A percentile compares a stretch with the other conserved stretches of the same genome.
Conservation (phyloP, 2,888 invertebrate genomes). For the Listrodromus nycthemerus region DNA sequence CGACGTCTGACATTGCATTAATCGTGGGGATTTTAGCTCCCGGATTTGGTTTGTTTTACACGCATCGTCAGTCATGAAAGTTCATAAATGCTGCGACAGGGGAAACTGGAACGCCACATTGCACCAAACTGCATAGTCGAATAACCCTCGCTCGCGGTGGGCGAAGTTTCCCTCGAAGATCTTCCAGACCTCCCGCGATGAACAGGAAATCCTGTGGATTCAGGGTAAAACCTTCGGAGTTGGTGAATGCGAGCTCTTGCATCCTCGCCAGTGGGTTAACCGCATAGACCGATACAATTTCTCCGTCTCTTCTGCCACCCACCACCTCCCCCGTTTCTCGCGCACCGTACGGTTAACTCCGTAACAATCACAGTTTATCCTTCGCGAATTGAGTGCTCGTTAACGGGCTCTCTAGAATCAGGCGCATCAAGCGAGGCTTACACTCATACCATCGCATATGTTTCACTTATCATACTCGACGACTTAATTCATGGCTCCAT, state of each 20-base stretch:
- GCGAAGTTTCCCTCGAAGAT: conserved; percentile 53
- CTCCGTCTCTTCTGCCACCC: conserved; percentile 2
- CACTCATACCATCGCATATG: not conserved
- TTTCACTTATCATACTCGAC: not conserved
- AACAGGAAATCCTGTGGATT: conserved; percentile 59
- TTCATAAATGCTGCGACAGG: conserved; percentile 31
- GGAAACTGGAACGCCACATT: conserved; percentile 39
- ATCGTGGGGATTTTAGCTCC: not conserved
- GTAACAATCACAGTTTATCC: conserved; percentile 65
- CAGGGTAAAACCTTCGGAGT: conserved; percentile 48
- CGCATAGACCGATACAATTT: conserved; percentile 55
- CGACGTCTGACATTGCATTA: not conserved
- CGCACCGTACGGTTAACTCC: conserved; percentile 52
- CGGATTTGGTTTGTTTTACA: conserved; percentile 19
- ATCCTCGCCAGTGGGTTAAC: conserved; percentile 30
- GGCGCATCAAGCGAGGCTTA: conserved; percentile 25
- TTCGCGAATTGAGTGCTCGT: conserved; percentile 59
- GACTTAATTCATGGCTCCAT: not conserved
- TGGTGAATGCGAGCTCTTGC: conserved; percentile 36
- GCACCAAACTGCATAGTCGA: conserved; percentile 37
- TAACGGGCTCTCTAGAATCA: conserved; percentile 36
- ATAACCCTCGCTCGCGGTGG: conserved; percentile 13
- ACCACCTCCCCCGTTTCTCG: conserved; percentile 11
- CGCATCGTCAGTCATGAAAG: conserved; percentile 29
- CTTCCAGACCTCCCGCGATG: conserved; percentile 38